A percentile compares a stretch with the other conserved stretches of the same genome.
phyloP scores from a whole-genome alignment of 1,140 invertebrate genomes.

The Caerostris darwini region DNA sequence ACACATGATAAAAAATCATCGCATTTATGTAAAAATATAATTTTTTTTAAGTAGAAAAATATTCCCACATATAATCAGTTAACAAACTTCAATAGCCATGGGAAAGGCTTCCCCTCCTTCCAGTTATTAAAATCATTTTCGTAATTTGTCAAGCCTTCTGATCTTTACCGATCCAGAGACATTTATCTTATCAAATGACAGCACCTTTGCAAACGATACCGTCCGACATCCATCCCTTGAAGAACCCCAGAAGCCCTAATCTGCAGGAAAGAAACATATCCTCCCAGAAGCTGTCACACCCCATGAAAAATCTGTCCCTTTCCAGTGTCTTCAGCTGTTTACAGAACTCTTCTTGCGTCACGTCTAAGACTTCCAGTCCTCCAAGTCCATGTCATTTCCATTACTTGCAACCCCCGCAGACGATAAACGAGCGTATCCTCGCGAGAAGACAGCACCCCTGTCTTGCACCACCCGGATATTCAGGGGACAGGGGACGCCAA shows the following conservation, averaged over 20 bases:
- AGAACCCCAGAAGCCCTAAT: neutral
- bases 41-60: no score
- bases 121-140: no score
- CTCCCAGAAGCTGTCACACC: neutral
- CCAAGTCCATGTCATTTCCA: constrained; percentile 3
- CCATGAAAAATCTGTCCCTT: constrained; percentile 44
- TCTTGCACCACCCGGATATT: constrained; percentile 18
- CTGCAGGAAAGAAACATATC: neutral
- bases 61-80: no score
- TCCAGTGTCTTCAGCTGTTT: constrained; percentile 67
- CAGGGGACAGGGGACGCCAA: constrained; percentile 52
- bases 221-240: neutral
- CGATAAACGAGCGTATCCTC: constrained; percentile 29
- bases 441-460: constrained; percentile 26
- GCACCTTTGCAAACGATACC: neutral
- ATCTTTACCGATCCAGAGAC: no score
- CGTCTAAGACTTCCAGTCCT: neutral
- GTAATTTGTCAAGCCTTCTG: no score
- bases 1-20: no score
- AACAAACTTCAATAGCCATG: no score
- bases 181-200: no score
- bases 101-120: no score
- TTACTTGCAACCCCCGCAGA: neutral
- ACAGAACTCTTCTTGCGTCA: constrained; percentile 29
- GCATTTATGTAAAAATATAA: no score